Percentiles rank a stretch among this genome's conserved stretches.
Conservation (phyloP, 1,140 invertebrate species). For the Drosophila cardini region DNA sequence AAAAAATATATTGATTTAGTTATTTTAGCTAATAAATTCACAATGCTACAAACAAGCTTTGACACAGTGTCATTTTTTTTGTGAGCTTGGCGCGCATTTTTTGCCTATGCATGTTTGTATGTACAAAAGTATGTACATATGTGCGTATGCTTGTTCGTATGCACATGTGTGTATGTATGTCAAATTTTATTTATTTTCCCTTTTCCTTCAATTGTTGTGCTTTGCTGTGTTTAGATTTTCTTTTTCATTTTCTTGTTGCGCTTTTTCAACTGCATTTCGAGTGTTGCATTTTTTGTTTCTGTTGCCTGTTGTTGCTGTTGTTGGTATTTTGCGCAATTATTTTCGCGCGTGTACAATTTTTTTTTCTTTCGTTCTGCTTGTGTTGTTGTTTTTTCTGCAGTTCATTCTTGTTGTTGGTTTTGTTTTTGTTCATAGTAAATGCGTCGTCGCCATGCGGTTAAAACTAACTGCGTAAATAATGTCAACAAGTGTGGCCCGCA, state of each 20-base stretch:
- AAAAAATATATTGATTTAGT: no score
- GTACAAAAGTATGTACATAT: no score
- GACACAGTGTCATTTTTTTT: background rate
- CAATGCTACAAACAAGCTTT: no score
- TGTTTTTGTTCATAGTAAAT: constrained; percentile 22
- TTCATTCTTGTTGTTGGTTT: constrained; percentile 15
- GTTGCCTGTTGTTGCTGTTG: constrained; percentile 6
- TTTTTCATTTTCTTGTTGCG: constrained; percentile 5
- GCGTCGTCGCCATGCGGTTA: constrained; percentile 25
- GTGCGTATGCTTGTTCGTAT: constrained; percentile 40
- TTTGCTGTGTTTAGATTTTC: background rate
- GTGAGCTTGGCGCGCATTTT: constrained; percentile 49
- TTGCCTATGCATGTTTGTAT: constrained; percentile 44
- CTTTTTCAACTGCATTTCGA: constrained; percentile 15
- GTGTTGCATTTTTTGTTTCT: background rate
- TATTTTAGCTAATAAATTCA: no score
- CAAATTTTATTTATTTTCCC: constrained; percentile 44
- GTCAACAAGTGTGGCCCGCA: constrained; percentile 54
- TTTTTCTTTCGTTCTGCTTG: constrained; percentile 41
- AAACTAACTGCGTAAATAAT: constrained; percentile 74
- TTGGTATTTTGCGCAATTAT: constrained; percentile 60
- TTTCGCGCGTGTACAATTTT: constrained; percentile 47
- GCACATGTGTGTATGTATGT: constrained; percentile 13
- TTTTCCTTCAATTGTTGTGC: constrained; percentile 21
- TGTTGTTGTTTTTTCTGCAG: constrained; percentile 28